These are phyloP conservation scores for Lysandra bellargus DNA, from an alignment of 2,888 invertebrate genomes.

Conservation along the genomic window DNA sequence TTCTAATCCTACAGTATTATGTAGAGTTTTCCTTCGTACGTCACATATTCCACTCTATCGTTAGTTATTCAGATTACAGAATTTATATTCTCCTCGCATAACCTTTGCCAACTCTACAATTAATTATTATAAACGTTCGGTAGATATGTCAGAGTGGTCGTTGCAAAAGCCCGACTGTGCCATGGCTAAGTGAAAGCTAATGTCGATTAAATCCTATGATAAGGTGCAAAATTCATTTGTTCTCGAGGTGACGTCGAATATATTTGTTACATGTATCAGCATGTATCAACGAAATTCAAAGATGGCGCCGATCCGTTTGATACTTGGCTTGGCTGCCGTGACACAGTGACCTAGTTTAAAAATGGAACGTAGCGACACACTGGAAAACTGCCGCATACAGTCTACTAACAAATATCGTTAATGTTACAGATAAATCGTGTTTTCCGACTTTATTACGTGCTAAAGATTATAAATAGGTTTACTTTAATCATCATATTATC, in stretches of 20 bases:
- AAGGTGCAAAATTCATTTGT: conserved; percentile 31
- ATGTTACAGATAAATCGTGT: conserved; percentile 28
- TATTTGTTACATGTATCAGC: conserved; percentile 59
- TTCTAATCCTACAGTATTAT: background rate
- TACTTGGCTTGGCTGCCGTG: conserved; percentile 72
- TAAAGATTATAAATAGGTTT: background rate
- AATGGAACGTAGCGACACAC: conserved; percentile 70
- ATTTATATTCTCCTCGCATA: background rate
- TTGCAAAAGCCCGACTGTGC: conserved; percentile 56
- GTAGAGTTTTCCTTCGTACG: background rate
- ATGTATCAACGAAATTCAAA: conserved; percentile 71
- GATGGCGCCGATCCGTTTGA: conserved; percentile 70
- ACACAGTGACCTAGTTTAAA: conserved; percentile 78
- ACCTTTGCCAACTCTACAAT: conserved; percentile 9
- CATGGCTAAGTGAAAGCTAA: conserved; percentile 68
- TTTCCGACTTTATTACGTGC: conserved; percentile 8
- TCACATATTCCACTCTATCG: background rate
- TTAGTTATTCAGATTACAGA: background rate
- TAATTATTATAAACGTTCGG: conserved; percentile 5
- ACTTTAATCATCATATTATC: background rate
- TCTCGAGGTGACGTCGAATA: conserved; percentile 33
- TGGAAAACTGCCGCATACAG: conserved; percentile 42
- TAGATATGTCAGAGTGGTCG: conserved; percentile 52
- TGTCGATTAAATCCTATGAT: conserved; percentile 59
- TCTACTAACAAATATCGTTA: conserved; percentile 31